Conservation (phyloP, 2,797 vertebrate genomes). For the Pseudocheirus occidentalis region DNA sequence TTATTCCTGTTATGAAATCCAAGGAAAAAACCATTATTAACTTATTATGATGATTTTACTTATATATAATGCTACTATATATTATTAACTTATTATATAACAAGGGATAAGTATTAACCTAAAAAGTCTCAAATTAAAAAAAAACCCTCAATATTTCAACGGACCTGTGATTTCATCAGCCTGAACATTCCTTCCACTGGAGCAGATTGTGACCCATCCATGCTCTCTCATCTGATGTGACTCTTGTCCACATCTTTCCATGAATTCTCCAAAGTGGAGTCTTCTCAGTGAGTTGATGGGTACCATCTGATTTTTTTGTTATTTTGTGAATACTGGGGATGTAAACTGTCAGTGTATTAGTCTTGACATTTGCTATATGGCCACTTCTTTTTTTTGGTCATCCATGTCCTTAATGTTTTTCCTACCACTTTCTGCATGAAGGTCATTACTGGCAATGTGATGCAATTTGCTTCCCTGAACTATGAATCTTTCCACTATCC, state of each 20-base stretch:
- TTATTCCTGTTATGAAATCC: neutral
- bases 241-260: neutral
- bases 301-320: neutral
- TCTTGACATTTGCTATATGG: neutral
- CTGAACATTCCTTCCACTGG: neutral
- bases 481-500: neutral
- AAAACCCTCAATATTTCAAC: neutral
- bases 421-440: neutral
- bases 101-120: neutral
- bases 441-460: neutral
- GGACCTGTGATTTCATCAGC: neutral
- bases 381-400: neutral
- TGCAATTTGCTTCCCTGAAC: neutral
- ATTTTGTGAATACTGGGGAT: neutral
- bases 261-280: neutral
- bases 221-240: neutral
- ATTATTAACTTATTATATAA: neutral
- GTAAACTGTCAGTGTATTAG: neutral
- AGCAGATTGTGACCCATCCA: neutral
- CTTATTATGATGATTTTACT: neutral
- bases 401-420: neutral
- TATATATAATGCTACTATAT: neutral
- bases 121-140: neutral
- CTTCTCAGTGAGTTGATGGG: neutral
- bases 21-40: neutral